Conservation (phyloP, 2,888 invertebrate genomes). For the Leptura quadrifasciata region DNA sequence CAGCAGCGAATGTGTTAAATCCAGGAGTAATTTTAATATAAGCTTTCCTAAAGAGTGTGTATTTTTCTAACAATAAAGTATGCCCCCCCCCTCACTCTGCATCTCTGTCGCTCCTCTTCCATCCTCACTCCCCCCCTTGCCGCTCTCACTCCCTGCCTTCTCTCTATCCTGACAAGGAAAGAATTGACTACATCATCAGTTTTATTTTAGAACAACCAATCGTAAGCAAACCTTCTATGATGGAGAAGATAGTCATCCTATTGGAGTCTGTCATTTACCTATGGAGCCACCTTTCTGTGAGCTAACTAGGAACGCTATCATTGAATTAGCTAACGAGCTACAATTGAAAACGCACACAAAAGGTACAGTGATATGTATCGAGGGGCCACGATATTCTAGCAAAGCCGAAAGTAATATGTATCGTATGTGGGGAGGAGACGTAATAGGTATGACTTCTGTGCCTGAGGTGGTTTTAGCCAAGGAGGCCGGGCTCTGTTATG, state of each 20-base stretch:
- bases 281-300: constrained; percentile 94
- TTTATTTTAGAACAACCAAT: constrained; percentile 76
- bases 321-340: constrained; percentile 80
- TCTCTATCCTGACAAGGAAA: too few species aligned
- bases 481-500: constrained; percentile 95
- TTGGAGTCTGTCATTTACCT: constrained; percentile 93
- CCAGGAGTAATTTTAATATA: too few species aligned
- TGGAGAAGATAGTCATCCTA: constrained; percentile 77
- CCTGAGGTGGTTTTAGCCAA: constrained; percentile 97
- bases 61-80: too few species aligned
- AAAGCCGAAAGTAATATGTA: constrained; percentile 94
- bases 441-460: constrained; percentile 97
- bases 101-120: too few species aligned
- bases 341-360: constrained; percentile 76
- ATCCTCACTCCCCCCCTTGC: too few species aligned
- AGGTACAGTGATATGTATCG: constrained; percentile 88
- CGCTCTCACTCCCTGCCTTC: too few species aligned
- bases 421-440: constrained; percentile 90
- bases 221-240: constrained; percentile 91
- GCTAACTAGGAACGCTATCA: constrained; percentile 81
- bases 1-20: too few species aligned
- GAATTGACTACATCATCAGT: too few species aligned
- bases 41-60: too few species aligned
- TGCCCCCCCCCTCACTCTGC: too few species aligned
- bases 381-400: constrained; percentile 95